Evolutionary conservation across 2,888 invertebrate genomes (phyloP).

Genomic region (Chalcis sispes): DNA sequence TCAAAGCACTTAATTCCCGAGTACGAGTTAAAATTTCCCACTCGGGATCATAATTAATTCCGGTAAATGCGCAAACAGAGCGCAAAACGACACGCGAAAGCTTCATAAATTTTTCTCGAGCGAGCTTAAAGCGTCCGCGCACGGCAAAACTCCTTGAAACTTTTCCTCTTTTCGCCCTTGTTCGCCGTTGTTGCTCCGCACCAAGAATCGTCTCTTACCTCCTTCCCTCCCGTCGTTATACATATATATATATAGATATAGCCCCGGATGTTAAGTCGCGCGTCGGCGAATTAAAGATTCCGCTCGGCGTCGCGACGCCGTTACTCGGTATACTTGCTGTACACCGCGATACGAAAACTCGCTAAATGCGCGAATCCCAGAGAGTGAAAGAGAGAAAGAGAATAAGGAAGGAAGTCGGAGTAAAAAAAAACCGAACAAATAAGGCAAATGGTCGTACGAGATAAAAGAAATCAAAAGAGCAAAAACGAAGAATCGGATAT

Average conservation of each 20-base stretch:
- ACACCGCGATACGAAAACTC: constrained; percentile 11
- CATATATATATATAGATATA: neutral
- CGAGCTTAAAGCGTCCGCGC: too few relatives aligned
- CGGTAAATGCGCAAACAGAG: too few relatives aligned
- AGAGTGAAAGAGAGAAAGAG: neutral
- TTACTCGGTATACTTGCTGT: constrained; percentile 25
- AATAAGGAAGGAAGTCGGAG: neutral
- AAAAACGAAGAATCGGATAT: too few relatives aligned
- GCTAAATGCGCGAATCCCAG: neutral
- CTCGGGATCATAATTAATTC: too few relatives aligned
- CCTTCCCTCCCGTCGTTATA: too few relatives aligned
- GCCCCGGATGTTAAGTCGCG: too few relatives aligned
- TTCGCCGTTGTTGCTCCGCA: too few relatives aligned
- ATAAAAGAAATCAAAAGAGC: constrained; percentile 21
- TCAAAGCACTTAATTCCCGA: too few relatives aligned
- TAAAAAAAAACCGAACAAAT: neutral
- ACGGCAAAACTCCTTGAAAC: too few relatives aligned
- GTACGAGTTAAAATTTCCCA: too few relatives aligned
- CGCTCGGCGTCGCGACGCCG: constrained; percentile 16
- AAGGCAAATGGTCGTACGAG: constrained; percentile 6
- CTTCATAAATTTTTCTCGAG: constrained; percentile 6
- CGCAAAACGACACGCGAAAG: neutral
- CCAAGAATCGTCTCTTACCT: neutral
- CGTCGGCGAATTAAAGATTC: constrained; percentile 34
- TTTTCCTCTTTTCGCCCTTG: too few relatives aligned